Conservation (phyloP, 1,140 invertebrate genomes). For the Drosophila tani region DNA sequence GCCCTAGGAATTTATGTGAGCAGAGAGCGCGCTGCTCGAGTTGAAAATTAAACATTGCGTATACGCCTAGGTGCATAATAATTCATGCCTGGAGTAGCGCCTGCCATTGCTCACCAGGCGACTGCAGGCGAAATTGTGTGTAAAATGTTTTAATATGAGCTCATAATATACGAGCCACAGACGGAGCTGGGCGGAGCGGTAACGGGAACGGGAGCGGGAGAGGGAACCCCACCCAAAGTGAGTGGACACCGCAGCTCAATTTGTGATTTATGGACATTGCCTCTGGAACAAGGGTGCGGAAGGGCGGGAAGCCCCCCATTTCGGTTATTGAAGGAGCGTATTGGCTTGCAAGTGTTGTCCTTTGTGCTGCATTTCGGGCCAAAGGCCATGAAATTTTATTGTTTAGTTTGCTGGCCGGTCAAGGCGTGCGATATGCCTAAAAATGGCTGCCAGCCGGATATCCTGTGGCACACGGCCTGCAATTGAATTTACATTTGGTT, state of each 20-base stretch:
- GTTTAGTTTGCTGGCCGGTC: conserved; percentile 71
- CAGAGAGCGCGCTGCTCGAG: conserved; percentile 53
- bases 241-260: conserved; percentile 68
- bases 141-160: conserved; percentile 83
- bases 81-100: conserved; percentile 65
- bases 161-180: conserved; percentile 75
- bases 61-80: conserved; percentile 84
- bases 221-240: neutral
- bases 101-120: conserved; percentile 43
- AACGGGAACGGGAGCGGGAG: too few species aligned
- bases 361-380: conserved; percentile 41
- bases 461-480: conserved; percentile 67
- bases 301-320: conserved; percentile 22
- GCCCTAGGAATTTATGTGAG: conserved; percentile 77
- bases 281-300: conserved; percentile 2
- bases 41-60: conserved; percentile 84
- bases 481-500: conserved; percentile 82
- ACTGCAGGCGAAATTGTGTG: conserved; percentile 78
- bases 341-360: conserved; percentile 56
- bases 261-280: conserved; percentile 69
- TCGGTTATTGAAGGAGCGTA: conserved; percentile 33
- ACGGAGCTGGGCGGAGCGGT: conserved; percentile 11
- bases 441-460: conserved; percentile 73
- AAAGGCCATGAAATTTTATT: conserved; percentile 69
- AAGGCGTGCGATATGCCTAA: conserved; percentile 73